Conservation (phyloP, 2,888 invertebrate species). For the Archaeoteleia sp. region DNA sequence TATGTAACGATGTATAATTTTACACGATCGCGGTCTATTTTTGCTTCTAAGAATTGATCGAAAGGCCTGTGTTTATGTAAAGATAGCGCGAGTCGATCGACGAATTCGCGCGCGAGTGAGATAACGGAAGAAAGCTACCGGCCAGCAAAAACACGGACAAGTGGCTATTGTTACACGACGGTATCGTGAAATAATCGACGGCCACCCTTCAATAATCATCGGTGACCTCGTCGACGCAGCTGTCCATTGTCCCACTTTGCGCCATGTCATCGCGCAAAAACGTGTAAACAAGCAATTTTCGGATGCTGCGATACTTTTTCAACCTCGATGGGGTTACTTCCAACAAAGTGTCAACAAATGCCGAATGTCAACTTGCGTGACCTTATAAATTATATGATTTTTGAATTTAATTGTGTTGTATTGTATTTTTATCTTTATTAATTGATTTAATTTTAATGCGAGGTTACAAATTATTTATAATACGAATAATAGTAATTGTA, state of each 20-base stretch:
- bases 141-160: conserved; percentile 40
- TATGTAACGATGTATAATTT: conserved; percentile 25
- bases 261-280: conserved; percentile 22
- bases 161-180: conserved; percentile 46
- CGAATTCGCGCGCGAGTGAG: conserved; percentile 43
- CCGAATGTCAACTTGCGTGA: too few species aligned
- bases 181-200: conserved; percentile 49
- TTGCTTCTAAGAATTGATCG: conserved; percentile 45
- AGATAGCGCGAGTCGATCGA: conserved; percentile 39
- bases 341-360: too few species aligned
- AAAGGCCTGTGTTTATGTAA: conserved; percentile 38
- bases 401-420: too few species aligned
- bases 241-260: conserved; percentile 50
- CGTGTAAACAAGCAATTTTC: conserved; percentile 3
- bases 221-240: conserved; percentile 46
- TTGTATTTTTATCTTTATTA: too few species aligned
- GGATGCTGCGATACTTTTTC: too few species aligned
- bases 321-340: too few species aligned
- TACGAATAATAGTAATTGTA: too few species aligned
- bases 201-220: conserved; percentile 47
- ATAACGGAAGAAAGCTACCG: conserved; percentile 44
- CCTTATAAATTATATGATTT: too few species aligned
- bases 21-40: conserved; percentile 39
- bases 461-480: too few species aligned
- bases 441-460: too few species aligned